Conservation (phyloP, 2,797 vertebrate genomes). For the Chaetophractus vellerosus region DNA sequence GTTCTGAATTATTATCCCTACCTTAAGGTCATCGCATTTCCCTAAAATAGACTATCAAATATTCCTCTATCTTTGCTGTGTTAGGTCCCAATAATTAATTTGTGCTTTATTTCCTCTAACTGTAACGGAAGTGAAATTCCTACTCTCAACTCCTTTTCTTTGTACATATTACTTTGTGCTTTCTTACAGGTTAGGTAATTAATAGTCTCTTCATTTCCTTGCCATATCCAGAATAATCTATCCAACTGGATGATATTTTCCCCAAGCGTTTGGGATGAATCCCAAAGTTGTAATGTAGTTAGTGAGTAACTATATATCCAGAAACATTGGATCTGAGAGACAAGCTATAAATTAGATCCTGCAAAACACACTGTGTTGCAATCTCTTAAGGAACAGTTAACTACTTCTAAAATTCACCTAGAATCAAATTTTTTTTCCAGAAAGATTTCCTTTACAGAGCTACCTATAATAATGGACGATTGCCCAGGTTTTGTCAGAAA, state of each 20-base stretch:
- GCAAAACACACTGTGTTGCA: neutral
- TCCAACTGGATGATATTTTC: neutral
- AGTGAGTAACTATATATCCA: neutral
- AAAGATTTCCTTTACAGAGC: neutral
- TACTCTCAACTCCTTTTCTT: neutral
- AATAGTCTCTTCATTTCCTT: slow-evolving; percentile 29
- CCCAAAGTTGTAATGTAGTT: slow-evolving; percentile 39
- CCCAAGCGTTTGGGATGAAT: slow-evolving; percentile 17
- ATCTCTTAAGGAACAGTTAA: slow-evolving; percentile 26
- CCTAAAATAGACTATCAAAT: slow-evolving; percentile 19
- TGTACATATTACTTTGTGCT: slow-evolving; percentile 56
- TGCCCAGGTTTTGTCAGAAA: slow-evolving; percentile 58
- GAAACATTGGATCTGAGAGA: slow-evolving; percentile 50
- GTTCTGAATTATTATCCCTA: slow-evolving; percentile 27
- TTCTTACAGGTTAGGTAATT: too few relatives aligned
- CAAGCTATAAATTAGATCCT: slow-evolving; percentile 25
- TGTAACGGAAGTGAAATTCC: slow-evolving; percentile 48
- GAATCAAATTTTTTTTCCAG: slow-evolving; percentile 41
- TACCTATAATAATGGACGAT: neutral
- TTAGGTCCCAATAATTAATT: slow-evolving; percentile 3
- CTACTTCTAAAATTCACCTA: slow-evolving; percentile 44
- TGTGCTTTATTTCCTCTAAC: slow-evolving; percentile 33
- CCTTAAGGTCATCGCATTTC: slow-evolving; percentile 44
- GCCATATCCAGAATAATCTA: slow-evolving; percentile 51
- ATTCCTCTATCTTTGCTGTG: slow-evolving; percentile 3